These are phyloP conservation scores for Amphilophus citrinellus DNA, from an alignment of 2,113 vertebrate species.

Conservation along the genomic window DNA sequence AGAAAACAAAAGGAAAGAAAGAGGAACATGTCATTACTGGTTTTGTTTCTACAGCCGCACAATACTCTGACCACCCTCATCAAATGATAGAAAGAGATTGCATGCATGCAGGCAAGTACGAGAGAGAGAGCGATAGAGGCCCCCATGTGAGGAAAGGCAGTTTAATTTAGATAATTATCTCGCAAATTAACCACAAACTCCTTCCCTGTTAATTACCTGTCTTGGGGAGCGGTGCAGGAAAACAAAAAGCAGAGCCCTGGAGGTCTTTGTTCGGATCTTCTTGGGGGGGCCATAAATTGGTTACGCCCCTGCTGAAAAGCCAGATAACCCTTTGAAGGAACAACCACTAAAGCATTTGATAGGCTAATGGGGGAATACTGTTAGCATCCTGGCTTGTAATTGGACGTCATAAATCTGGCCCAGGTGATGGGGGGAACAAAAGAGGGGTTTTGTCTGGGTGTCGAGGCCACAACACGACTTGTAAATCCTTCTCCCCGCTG, in stretches of 20 bases:
- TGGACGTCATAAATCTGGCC: conserved; percentile 91
- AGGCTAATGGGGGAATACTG: conserved; percentile 89
- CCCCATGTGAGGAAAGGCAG: conserved; percentile 56
- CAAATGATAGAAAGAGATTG: conserved; percentile 58
- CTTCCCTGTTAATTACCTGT: conserved; percentile 79
- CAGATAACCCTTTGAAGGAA: conserved; percentile 83
- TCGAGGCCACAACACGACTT: conserved; percentile 80
- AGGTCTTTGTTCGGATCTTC: conserved; percentile 74
- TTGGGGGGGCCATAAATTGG: conserved; percentile 72
- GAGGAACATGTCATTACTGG: conserved; percentile 71
- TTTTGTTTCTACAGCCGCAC: conserved; percentile 64
- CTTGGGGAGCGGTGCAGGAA: conserved; percentile 58
- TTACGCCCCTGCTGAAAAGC: conserved; percentile 72
- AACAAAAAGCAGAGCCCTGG: conserved; percentile 69
- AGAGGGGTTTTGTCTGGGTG: conserved; percentile 83
- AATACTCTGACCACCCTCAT: conserved; percentile 69
- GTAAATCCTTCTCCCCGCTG: conserved; percentile 88
- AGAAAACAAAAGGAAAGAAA: conserved; percentile 65
- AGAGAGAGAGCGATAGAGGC: conserved; percentile 37
- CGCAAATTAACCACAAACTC: conserved; percentile 79
- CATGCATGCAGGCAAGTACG: neutral
- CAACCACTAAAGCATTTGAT: conserved; percentile 83
- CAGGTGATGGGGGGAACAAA: conserved; percentile 87
- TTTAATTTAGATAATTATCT: conserved; percentile 84
- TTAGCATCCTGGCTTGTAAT: conserved; percentile 84